Evolutionary conservation across 2,888 invertebrate species (phyloP), one percentile per base, ranked within the genome.

Genomic region (Chymomyza amoena): DNA sequence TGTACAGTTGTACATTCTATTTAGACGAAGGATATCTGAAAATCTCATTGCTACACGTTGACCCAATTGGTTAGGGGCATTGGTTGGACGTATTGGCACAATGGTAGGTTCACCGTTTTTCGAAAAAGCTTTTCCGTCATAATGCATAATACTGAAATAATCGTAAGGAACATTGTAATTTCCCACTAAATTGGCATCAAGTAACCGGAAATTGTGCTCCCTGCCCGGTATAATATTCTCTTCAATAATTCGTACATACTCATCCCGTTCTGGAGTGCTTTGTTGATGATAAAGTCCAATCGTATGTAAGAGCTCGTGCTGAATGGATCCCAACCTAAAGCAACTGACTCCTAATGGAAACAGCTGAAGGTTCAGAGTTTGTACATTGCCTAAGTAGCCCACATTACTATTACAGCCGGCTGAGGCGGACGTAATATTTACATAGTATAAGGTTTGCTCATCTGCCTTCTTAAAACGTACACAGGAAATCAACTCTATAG

Each of bases 211-310:
- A 54, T 0, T 18, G 4, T 90, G 91, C 80, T 94, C 93, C 15
- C 94, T 92, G 0, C 94, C 96, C 93, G 90, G 72, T 87, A 89
- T 50, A 4, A 91, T 90, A 39, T 91, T 90, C 5, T 90, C 89
- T 5, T 76, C 73, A 0, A 93, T 91, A 45, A 96, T 93, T 1
- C 84, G 90, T 0, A 95, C 95, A 81, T 92, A 95, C 54, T 94
- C 93, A 87, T 96, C 96, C 0, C 96, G 92, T 85, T 96, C 95
- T 0, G 93, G 93, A 0, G 96, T 93, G 82, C 95, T 95, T 88
- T 96, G 96, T 83, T 96, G 96, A 89, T 96, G 96, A 89, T 95
- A 92, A 89, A 96, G 96, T 0, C 96, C 96, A 7, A 95, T 82
- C 0, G 95, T 94, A 84, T 96, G 96, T 90, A 96, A 93, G 62